A percentile compares a stretch with the other conserved stretches of the same genome.
These are phyloP conservation scores for Glaucopsyche alexis DNA, from an alignment of 2,888 invertebrate species.

Conservation along the genomic window DNA sequence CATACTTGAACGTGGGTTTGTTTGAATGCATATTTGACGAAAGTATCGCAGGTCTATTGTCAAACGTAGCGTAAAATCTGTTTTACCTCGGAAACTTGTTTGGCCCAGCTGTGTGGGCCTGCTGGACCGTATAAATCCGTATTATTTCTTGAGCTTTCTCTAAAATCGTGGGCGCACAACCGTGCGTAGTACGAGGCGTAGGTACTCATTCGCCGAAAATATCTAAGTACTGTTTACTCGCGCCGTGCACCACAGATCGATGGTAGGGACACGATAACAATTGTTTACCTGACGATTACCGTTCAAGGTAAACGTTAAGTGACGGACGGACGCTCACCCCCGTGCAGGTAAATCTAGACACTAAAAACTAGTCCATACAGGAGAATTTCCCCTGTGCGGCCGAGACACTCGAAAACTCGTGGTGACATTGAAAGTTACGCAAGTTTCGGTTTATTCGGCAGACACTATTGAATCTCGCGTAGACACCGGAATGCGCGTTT, in stretches of 20 bases:
- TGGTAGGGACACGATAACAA: slow-evolving; percentile 62
- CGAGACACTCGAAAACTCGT: slow-evolving; percentile 43
- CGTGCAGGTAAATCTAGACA: slow-evolving; percentile 43
- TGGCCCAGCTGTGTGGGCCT: slow-evolving; percentile 3
- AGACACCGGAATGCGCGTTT: slow-evolving; percentile 63
- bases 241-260: slow-evolving; percentile 48
- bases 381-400: slow-evolving; percentile 42
- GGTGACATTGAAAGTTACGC: slow-evolving; percentile 78
- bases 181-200: neutral
- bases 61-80: slow-evolving; percentile 10
- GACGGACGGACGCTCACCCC: slow-evolving; percentile 41
- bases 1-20: neutral
- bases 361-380: slow-evolving; percentile 41
- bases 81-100: neutral
- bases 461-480: neutral
- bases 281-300: slow-evolving; percentile 71
- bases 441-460: slow-evolving; percentile 51
- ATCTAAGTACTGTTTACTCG: slow-evolving; percentile 51
- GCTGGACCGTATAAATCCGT: too few relatives aligned
- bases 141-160: neutral
- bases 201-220: slow-evolving; percentile 47
- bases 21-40: slow-evolving; percentile 2
- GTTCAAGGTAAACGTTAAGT: slow-evolving; percentile 62
- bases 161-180: neutral
- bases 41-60: neutral